Conservation (phyloP, 2,888 invertebrate genomes). For the Balanococcus diminutus region DNA sequence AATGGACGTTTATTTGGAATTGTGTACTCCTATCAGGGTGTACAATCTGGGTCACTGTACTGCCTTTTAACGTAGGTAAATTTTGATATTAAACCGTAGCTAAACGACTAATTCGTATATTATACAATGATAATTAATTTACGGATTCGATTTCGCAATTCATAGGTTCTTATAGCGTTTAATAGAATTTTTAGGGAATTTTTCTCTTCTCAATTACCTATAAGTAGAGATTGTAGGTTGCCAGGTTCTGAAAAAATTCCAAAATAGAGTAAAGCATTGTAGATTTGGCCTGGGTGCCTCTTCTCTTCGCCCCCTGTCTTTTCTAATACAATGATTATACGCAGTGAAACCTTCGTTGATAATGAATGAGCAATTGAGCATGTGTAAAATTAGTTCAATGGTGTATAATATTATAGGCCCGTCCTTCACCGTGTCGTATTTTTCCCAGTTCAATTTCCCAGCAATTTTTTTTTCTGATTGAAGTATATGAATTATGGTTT, state of each 20-base stretch:
- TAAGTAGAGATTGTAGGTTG: no score
- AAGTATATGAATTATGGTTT: not conserved
- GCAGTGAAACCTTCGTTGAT: not conserved
- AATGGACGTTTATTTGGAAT: constrained; percentile 13
- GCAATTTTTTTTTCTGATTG: not conserved
- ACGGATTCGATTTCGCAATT: constrained; percentile 9
- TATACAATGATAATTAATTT: constrained; percentile 34
- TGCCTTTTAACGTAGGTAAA: constrained; percentile 1
- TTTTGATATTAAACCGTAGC: constrained; percentile 35
- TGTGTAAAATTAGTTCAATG: constrained; percentile 15
- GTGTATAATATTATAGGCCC: not conserved
- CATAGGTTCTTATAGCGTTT: not conserved
- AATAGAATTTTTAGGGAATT: not conserved
- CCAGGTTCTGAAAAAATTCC: no score
- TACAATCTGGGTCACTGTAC: not conserved
- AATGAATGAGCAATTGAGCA: not conserved
- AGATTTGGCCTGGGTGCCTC: no score
- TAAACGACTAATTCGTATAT: constrained; percentile 2
- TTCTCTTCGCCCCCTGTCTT: not conserved
- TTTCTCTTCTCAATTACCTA: not conserved
- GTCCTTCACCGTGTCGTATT: not conserved
- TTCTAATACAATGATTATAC: no score
- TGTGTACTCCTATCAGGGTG: not conserved
- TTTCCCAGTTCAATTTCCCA: not conserved
- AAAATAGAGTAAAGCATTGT: no score